These are phyloP conservation scores for Polypedilum vanderplanki DNA, from an alignment of 1,140 invertebrate species.

Conservation along the genomic window DNA sequence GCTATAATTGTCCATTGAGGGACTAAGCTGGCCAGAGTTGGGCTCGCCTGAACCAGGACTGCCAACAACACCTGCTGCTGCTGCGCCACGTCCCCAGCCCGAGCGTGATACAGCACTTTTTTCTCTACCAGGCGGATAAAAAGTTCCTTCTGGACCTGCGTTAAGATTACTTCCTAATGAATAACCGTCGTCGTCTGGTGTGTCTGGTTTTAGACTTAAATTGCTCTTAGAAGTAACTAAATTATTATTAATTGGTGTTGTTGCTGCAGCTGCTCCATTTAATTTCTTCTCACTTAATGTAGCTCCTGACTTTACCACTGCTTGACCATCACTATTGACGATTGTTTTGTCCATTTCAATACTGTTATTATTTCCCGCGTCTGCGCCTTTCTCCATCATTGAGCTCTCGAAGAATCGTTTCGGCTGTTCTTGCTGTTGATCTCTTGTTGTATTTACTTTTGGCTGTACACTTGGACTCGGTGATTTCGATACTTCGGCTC, in stretches of 20 bases:
- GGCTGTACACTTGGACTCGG: neutral
- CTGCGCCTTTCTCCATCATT: conserved; percentile 22
- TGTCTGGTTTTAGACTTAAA: conserved; percentile 7
- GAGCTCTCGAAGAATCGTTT: conserved; percentile 24
- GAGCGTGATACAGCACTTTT: neutral
- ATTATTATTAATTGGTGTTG: conserved; percentile 17
- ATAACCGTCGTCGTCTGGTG: conserved; percentile 24
- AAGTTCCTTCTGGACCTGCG: neutral
- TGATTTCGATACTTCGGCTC: neutral
- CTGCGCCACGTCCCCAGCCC: neutral
- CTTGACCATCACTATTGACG: conserved; percentile 28
- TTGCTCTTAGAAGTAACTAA: conserved; percentile 1
- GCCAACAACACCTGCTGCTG: neutral
- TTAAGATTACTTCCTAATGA: neutral
- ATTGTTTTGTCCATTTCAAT: conserved; percentile 28
- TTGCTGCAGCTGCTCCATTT: conserved; percentile 3
- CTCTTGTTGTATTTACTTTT: neutral
- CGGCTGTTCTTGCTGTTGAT: conserved; percentile 24
- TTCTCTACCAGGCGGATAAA: conserved; percentile 1
- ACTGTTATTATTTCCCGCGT: conserved; percentile 23
- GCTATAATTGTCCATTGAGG: conserved; percentile 20
- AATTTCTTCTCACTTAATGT: conserved; percentile 23
- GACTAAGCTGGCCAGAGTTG: neutral
- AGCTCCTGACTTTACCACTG: conserved; percentile 15
- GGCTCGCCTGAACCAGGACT: conserved; percentile 20